A percentile compares a stretch with the other conserved stretches of the same genome.
phyloP scores from a whole-genome alignment of 2,797 vertebrate genomes.

The Thaleichthys pacificus region DNA sequence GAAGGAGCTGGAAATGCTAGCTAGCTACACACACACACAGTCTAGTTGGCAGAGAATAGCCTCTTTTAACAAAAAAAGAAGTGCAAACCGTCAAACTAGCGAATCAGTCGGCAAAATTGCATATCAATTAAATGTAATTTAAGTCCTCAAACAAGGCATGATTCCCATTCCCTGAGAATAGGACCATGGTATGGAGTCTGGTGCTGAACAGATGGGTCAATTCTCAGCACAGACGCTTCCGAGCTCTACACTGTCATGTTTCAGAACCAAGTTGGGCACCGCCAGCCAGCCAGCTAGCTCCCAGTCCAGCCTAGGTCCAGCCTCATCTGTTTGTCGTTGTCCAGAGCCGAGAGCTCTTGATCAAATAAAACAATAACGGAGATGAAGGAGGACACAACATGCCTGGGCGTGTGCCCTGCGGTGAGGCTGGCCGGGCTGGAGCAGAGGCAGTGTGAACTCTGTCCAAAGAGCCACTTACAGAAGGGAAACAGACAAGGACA shows the following conservation, averaged over 20 bases:
- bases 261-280: neutral
- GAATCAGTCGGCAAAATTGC: too few species aligned
- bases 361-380: neutral
- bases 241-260: neutral
- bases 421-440: too few species aligned
- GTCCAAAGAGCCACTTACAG: neutral
- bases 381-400: neutral
- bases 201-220: conserved; percentile 21
- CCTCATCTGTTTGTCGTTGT: neutral
- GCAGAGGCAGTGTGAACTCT: too few species aligned
- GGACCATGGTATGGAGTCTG: neutral
- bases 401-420: too few species aligned
- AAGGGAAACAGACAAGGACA: neutral
- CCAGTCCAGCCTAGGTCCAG: neutral
- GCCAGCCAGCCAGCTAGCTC: neutral
- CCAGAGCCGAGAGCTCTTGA: neutral
- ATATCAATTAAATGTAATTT: too few species aligned
- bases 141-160: neutral
- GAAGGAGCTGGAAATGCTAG: too few species aligned
- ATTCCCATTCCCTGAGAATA: neutral
- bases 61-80: too few species aligned
- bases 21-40: too few species aligned
- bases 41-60: too few species aligned
- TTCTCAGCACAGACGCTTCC: conserved; percentile 10
- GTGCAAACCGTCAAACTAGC: too few species aligned